A percentile compares a stretch with the other conserved stretches of the same genome.
phyloP scores from a whole-genome alignment of 2,113 vertebrate species.

The Hippocampus barbouri region DNA sequence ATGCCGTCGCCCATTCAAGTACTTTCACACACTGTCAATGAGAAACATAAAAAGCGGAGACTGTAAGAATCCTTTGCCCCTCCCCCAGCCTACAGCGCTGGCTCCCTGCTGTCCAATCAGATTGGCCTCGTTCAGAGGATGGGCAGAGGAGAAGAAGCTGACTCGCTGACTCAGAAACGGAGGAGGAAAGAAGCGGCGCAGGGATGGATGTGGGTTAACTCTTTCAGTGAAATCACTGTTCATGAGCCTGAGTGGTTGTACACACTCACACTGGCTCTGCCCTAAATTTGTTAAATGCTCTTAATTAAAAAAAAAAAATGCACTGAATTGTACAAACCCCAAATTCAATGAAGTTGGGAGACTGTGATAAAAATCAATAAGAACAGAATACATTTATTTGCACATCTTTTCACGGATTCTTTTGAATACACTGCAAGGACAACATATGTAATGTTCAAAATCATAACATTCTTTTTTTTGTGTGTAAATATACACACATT shows the following conservation, averaged over 20 bases:
- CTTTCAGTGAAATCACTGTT: conserved; percentile 26
- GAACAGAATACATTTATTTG: no score
- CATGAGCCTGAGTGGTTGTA: conserved; percentile 1
- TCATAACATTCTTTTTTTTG: no score
- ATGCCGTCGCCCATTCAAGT: conserved; percentile 38
- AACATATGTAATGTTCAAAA: no score
- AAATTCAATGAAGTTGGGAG: no score
- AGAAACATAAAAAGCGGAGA: conserved; percentile 28
- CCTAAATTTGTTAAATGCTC: neutral
- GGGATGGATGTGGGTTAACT: conserved; percentile 29
- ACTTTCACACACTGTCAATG: conserved; percentile 47
- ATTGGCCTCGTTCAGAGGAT: conserved; percentile 45
- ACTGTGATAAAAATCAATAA: no score
- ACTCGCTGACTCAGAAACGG: conserved; percentile 47
- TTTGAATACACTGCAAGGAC: no score
- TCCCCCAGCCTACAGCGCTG: conserved; percentile 14
- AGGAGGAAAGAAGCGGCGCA: conserved; percentile 15
- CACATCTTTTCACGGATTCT: no score
- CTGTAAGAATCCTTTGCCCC: conserved; percentile 22
- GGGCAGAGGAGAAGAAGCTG: conserved; percentile 34
- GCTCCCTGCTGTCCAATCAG: conserved; percentile 53
- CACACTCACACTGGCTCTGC: neutral
- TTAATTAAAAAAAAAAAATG: no score
- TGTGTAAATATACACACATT: no score
- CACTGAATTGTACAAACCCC: no score